These are phyloP conservation scores for Drosophila guanche DNA, from an alignment of 1,140 invertebrate species.

Conservation along the genomic window DNA sequence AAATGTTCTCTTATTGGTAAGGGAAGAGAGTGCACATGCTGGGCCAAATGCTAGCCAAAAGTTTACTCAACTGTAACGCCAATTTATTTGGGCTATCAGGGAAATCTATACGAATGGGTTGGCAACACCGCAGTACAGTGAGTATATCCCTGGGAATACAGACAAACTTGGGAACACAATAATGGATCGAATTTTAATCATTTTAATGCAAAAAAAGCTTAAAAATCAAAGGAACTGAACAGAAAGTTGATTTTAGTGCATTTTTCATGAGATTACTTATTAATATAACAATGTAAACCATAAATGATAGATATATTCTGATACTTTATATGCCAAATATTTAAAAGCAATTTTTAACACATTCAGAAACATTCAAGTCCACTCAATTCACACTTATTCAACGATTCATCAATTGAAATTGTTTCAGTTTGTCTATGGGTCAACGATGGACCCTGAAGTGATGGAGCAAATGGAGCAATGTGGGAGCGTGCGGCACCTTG, in stretches of 20 bases:
- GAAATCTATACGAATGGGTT: conserved; percentile 29
- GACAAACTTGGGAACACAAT: not conserved
- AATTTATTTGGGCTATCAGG: conserved; percentile 50
- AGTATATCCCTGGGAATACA: not conserved
- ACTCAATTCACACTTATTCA: no score
- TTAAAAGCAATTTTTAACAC: no score
- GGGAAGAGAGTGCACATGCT: conserved; percentile 42
- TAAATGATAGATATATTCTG: not conserved
- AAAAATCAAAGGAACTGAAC: not conserved
- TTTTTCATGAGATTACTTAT: not conserved
- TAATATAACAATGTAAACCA: not conserved
- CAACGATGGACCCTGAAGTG: no score
- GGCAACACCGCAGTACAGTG: no score
- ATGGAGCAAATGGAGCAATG: no score
- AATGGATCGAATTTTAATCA: conserved; percentile 11
- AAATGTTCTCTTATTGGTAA: conserved; percentile 42
- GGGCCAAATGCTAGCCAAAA: conserved; percentile 44
- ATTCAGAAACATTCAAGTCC: no score
- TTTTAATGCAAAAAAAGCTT: not conserved
- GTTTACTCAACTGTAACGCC: conserved; percentile 58
- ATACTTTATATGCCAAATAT: no score
- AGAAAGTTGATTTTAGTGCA: no score
- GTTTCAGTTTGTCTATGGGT: no score
- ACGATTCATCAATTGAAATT: no score
- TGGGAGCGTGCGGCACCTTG: no score